Evolutionary conservation across 2,797 vertebrate species (phyloP).

Genomic region (Fundulus diaphanus): DNA sequence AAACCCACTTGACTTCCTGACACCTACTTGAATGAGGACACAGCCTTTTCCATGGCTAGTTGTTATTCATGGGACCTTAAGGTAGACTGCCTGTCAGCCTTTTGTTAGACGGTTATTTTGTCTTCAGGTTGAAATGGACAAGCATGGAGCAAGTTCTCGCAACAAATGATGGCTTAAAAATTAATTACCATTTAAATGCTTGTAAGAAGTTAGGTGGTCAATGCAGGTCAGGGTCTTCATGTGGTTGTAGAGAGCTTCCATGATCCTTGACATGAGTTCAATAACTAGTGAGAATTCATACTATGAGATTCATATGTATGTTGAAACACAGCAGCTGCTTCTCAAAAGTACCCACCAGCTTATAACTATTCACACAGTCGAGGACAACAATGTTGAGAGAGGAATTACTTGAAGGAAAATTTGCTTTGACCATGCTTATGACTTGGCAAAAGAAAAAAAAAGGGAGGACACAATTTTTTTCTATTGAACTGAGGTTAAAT

Average conservation of each 20-base stretch:
- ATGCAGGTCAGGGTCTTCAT: slow-evolving; percentile 56
- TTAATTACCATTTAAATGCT: slow-evolving; percentile 87
- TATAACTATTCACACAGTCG: neutral
- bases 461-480: neutral
- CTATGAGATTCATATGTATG: slow-evolving; percentile 55
- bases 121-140: slow-evolving; percentile 53
- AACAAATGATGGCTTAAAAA: slow-evolving; percentile 71
- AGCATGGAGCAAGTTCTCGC: slow-evolving; percentile 44
- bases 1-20: slow-evolving; percentile 85
- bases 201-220: slow-evolving; percentile 61
- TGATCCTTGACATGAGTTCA: slow-evolving; percentile 56
- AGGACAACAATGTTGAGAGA: neutral
- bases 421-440: neutral
- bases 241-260: slow-evolving; percentile 46
- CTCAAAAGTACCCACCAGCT: neutral
- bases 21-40: slow-evolving; percentile 76
- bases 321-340: slow-evolving; percentile 30
- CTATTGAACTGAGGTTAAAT: neutral
- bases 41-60: slow-evolving; percentile 75
- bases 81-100: slow-evolving; percentile 78
- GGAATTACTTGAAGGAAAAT: neutral
- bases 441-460: neutral
- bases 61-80: slow-evolving; percentile 78
- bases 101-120: slow-evolving; percentile 60
- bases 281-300: slow-evolving; percentile 60